Evolutionary conservation across 2,797 vertebrate genomes (phyloP).

Genomic region (Lacerta bilineata): DNA sequence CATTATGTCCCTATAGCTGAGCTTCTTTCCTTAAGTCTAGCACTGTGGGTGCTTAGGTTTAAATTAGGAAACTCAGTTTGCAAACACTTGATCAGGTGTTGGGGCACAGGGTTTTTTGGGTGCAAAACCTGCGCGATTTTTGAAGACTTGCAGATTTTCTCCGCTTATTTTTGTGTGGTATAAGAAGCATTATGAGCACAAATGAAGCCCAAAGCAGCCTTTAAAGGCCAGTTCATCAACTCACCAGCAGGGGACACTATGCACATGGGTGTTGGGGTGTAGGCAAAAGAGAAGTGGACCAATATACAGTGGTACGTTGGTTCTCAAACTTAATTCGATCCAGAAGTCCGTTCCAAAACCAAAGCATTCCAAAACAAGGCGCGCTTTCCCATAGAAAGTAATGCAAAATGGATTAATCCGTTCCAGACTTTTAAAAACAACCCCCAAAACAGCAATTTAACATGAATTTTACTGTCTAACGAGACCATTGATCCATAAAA

Average conservation of each 20-base stretch:
- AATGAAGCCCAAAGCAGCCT: background rate
- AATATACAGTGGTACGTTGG: background rate
- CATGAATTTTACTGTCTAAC: no score
- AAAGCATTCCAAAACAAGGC: no score
- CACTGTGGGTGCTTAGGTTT: background rate
- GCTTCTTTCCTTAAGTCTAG: conserved; percentile 21
- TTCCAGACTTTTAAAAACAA: no score
- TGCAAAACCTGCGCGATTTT: background rate
- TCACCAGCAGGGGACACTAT: background rate
- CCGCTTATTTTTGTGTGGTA: background rate
- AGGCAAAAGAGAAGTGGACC: background rate
- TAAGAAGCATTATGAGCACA: background rate
- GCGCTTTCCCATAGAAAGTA: no score
- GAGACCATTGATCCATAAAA: no score
- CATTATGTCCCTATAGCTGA: conserved; percentile 8
- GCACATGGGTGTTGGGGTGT: no score
- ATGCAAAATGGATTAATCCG: no score
- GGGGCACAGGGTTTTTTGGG: conserved; percentile 15
- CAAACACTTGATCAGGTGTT: conserved; percentile 6
- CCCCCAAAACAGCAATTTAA: no score
- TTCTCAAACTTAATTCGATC: no score
- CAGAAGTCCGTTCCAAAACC: no score
- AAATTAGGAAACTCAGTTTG: background rate
- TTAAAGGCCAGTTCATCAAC: background rate
- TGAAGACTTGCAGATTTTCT: background rate